A percentile compares a stretch with the other conserved stretches of the same genome.
phyloP scores from a whole-genome alignment of 2,888 invertebrate genomes.

The Phanerotoma sp. region DNA sequence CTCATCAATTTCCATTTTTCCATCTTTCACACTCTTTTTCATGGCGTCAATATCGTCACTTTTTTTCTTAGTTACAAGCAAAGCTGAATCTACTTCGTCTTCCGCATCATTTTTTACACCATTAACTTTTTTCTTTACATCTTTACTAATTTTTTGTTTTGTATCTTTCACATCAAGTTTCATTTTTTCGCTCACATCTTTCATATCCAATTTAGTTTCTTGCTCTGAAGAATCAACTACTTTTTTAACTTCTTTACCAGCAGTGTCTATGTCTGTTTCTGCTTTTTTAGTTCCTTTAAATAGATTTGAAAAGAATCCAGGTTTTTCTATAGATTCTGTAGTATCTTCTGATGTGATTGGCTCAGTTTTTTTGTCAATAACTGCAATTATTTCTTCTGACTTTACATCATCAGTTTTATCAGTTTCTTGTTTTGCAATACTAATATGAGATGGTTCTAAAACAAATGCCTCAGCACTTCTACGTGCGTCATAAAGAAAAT shows the following conservation, averaged over 20 bases:
- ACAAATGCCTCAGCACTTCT: conserved; percentile 60
- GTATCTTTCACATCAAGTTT: too few species aligned
- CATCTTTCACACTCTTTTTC: conserved; percentile 20
- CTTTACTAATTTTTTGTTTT: conserved; percentile 31
- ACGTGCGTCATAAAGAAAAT: conserved; percentile 54
- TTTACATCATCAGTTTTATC: neutral
- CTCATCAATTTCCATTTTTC: conserved; percentile 18
- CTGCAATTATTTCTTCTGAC: too few species aligned
- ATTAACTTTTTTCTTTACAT: conserved; percentile 28
- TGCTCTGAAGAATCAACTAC: conserved; percentile 31
- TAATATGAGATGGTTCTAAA: too few species aligned
- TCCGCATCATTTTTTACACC: conserved; percentile 30
- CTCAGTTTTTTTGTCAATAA: too few species aligned
- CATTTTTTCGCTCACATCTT: too few species aligned
- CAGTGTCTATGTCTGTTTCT: conserved; percentile 36
- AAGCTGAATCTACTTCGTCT: conserved; percentile 32
- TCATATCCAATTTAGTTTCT: conserved; percentile 28
- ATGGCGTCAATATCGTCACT: conserved; percentile 56
- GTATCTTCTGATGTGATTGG: conserved; percentile 33
- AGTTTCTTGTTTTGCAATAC: conserved; percentile 34
- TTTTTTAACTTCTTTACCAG: conserved; percentile 29
- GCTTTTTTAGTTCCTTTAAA: conserved; percentile 44
- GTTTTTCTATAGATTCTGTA: conserved; percentile 39
- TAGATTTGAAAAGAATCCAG: conserved; percentile 44
- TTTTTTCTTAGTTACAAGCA: conserved; percentile 51